Evolutionary conservation across 2,888 invertebrate species (phyloP), one percentile per base, ranked within the genome.

Genomic region (Apamea crenata): DNA sequence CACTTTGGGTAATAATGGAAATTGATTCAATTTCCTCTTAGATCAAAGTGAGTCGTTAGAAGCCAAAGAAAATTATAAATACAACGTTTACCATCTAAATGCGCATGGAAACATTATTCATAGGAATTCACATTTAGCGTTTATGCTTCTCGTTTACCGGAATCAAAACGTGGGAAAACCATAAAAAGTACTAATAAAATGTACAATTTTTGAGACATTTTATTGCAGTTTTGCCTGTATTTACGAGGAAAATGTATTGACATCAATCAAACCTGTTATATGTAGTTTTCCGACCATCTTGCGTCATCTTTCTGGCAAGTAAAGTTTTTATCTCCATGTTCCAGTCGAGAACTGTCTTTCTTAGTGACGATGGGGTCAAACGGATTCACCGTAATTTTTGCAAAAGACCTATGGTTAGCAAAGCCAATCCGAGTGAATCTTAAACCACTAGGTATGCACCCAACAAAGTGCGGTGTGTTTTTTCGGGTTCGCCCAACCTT

Each of bases 101-200:
- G 73, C 75, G 18, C 84, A 78, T 72, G 32, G 16, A 74, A 32
- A 36, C 61, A 74, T 86, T 82, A 86, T 71, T 84, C 67, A 68
- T 68, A 65, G 53, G 59, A 47, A 74, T 79, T 79, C n/a, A 75
- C 63, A 76, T 82, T 79, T 67, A 71, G 25, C 77, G 83, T 78
- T 86, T 70, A 72, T 70, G 67, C 68, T 47, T 25, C 50, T 63
- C 36, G 69, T 84, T 77, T 83, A 40, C 71, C 67, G 44, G 66
- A 76, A 68, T 80, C 59, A 75, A 88, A 66, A 79, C 53, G 59
- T 63, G 61, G 59, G 40, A 69, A 80, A 68, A 50, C 61, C 76
- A 73, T 88, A 81, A 76, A 76, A 78, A 77, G 65, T 68, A 47
- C 61, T 53, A 80, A 63, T 82, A 74, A 77, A 82, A 83, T 80